A percentile compares a stretch with the other conserved stretches of the same genome.
These are phyloP conservation scores for Rhinoraja longicauda DNA, from an alignment of 2,797 vertebrate species.

Conservation along the genomic window DNA sequence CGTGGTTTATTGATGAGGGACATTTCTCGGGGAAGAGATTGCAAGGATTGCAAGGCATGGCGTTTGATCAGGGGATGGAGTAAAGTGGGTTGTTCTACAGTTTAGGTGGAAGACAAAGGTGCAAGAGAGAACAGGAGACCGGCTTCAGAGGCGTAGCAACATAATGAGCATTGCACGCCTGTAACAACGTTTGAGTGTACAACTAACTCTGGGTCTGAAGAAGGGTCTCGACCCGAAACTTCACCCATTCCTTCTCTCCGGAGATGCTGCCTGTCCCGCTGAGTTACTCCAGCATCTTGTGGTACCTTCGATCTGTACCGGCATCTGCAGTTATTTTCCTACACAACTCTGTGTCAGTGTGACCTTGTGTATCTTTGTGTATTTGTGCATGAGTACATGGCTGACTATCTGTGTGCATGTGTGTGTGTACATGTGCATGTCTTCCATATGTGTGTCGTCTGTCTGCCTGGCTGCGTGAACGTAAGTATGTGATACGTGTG, in stretches of 20 bases:
- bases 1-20: neutral
- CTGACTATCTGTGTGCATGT: neutral
- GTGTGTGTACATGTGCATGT: neutral
- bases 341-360: neutral
- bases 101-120: neutral
- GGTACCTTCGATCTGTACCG: too few species aligned
- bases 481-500: neutral
- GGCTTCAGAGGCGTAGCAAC: neutral
- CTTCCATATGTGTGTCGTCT: neutral
- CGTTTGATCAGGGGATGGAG: neutral
- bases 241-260: too few species aligned
- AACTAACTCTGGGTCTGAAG: too few species aligned
- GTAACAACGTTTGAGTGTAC: neutral
- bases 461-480: too few species aligned
- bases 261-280: too few species aligned
- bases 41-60: neutral
- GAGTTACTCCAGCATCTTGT: too few species aligned
- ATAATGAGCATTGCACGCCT: neutral
- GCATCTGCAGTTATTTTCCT: too few species aligned
- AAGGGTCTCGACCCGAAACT: too few species aligned
- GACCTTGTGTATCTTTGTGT: neutral
- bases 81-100: neutral
- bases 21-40: neutral
- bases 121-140: neutral
- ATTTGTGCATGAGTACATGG: neutral